phyloP scores from a whole-genome alignment of 1,140 invertebrate species.

The Sycophaga agraensis region DNA sequence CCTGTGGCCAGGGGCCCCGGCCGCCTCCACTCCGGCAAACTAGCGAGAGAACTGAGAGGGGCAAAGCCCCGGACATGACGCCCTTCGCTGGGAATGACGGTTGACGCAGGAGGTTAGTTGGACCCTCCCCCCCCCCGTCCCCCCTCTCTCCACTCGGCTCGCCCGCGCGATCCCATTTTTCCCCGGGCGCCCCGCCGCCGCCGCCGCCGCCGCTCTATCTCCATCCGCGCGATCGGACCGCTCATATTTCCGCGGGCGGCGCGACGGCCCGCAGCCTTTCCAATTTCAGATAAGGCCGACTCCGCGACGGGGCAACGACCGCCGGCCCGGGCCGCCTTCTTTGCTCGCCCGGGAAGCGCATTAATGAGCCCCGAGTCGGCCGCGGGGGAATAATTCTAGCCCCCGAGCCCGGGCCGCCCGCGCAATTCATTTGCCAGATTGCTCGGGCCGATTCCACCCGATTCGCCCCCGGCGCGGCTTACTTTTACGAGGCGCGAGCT shows the following conservation, averaged over 20 bases:
- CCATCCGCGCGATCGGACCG: neutral
- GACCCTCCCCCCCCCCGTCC: neutral
- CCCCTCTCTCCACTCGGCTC: neutral
- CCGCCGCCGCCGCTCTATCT: too few species aligned
- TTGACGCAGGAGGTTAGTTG: constrained; percentile 27
- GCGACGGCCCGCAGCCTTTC: neutral
- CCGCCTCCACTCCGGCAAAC: too few species aligned
- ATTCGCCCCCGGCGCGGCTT: too few species aligned
- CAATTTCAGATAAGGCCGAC: constrained; percentile 26
- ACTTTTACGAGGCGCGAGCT: too few species aligned
- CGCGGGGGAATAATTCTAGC: too few species aligned
- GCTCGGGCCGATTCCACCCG: too few species aligned
- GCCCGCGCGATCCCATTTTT: constrained; percentile 1
- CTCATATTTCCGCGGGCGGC: neutral
- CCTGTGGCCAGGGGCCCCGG: neutral
- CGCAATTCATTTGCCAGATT: too few species aligned
- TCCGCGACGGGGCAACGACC: constrained; percentile 18
- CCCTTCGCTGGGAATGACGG: constrained; percentile 26
- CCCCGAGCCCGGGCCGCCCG: too few species aligned
- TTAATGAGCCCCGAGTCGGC: constrained; percentile 6
- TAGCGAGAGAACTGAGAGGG: neutral
- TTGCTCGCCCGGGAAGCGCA: neutral
- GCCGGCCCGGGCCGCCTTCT: neutral
- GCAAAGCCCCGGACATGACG: constrained; percentile 16
- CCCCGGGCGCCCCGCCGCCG: neutral